These are phyloP conservation scores for Amazona finschi DNA, from an alignment of 2,797 vertebrate genomes.

Conservation along the genomic window DNA sequence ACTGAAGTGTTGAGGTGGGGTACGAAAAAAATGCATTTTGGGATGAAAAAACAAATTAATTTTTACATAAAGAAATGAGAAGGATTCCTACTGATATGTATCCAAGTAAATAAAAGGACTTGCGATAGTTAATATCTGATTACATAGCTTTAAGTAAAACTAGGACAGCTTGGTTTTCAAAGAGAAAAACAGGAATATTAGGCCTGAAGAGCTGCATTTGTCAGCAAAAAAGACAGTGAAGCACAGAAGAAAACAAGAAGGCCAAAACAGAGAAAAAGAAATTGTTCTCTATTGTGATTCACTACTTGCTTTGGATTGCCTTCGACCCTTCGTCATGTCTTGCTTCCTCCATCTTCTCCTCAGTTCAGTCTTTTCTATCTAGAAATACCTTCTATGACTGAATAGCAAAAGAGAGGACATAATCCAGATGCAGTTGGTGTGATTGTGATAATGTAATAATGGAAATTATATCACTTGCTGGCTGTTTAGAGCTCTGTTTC, in stretches of 20 bases:
- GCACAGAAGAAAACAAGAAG: not conserved
- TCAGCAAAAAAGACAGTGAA: not conserved
- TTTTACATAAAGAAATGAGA: not conserved
- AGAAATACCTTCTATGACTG: not conserved
- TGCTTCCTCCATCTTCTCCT: not conserved
- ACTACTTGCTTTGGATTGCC: not conserved
- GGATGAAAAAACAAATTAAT: not conserved
- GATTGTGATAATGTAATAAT: not conserved
- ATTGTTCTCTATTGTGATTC: not conserved
- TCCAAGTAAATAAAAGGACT: not conserved
- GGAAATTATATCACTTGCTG: not conserved
- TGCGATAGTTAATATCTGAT: not conserved
- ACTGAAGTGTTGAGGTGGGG: not conserved
- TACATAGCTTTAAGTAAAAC: not conserved
- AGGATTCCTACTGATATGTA: not conserved
- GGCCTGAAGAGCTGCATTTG: not conserved
- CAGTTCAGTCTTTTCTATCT: not conserved
- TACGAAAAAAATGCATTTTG: not conserved
- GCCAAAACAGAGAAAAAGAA: not conserved
- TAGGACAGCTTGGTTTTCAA: not conserved
- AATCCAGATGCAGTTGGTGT: not conserved
- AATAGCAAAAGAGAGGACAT: not conserved
- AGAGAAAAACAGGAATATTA: not conserved
- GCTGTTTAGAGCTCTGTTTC: not conserved
- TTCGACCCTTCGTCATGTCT: not conserved